Conservation (phyloP, 2,797 vertebrate genomes). For the Gymnopithys bicolor region DNA sequence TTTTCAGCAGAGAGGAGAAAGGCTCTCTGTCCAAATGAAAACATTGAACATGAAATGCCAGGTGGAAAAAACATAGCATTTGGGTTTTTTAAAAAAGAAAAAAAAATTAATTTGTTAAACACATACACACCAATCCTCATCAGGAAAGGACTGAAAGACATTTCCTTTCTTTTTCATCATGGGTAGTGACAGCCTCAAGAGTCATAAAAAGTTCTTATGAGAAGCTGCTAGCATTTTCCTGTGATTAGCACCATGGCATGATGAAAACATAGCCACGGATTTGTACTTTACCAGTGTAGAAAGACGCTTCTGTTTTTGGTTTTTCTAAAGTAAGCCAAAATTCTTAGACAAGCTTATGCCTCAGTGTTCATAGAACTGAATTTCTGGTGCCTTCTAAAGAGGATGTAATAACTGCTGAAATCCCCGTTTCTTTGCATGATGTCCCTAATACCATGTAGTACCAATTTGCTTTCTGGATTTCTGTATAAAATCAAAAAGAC, state of each 20-base stretch:
- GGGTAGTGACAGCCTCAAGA: neutral
- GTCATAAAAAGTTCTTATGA: neutral
- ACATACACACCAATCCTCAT: accelerated
- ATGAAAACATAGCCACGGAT: neutral
- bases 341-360: neutral
- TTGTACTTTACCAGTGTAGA: neutral
- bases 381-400: neutral
- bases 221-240: neutral
- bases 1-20: neutral
- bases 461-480: neutral
- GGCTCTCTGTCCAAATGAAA: neutral
- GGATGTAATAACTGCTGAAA: neutral
- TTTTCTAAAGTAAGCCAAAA: neutral
- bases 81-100: neutral
- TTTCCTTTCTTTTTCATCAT: neutral
- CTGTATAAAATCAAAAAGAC: neutral
- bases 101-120: neutral
- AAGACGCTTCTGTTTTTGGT: neutral
- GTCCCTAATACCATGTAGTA: neutral
- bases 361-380: neutral
- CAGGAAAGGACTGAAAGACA: neutral
- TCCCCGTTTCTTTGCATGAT: neutral
- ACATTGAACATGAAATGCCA: neutral
- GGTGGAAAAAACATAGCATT: neutral
- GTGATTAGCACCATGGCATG: neutral